These are phyloP conservation scores for Zosterops pallidus DNA, from an alignment of 2,113 vertebrate species.

Conservation along the genomic window DNA sequence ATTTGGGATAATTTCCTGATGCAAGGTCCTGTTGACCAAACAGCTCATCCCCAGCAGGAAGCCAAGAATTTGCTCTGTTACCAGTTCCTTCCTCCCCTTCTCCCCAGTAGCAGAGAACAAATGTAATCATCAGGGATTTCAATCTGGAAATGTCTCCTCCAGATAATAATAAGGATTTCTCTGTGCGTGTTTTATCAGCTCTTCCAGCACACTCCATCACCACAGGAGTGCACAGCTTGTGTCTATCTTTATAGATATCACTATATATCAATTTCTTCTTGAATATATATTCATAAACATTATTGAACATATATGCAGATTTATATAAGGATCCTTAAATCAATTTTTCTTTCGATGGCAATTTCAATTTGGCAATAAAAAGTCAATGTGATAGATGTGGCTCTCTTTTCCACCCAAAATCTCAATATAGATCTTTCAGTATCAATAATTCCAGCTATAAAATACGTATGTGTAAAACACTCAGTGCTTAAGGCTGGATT, in stretches of 20 bases:
- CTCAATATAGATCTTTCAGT: not conserved
- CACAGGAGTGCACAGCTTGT: not conserved
- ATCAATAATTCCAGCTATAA: slow-evolving; percentile 25
- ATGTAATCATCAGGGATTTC: not conserved
- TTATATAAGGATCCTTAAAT: not conserved
- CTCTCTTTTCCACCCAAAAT: not conserved
- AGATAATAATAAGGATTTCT: not conserved
- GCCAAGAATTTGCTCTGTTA: not conserved
- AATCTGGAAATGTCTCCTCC: not conserved
- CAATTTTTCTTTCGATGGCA: not conserved
- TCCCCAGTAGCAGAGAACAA: not conserved
- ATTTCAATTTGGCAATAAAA: slow-evolving; percentile 30
- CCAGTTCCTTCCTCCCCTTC: not conserved
- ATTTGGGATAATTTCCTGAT: not conserved
- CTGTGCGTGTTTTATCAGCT: not conserved
- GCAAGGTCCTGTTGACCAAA: not conserved
- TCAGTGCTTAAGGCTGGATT: slow-evolving; percentile 6
- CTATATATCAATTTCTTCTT: not conserved
- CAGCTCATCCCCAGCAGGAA: not conserved
- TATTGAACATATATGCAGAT: not conserved
- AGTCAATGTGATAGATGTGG: not conserved
- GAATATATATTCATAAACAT: not conserved
- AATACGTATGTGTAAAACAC: slow-evolving; percentile 16
- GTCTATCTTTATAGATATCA: not conserved
- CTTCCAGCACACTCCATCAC: not conserved